Percentiles rank a stretch among this genome's conserved stretches.
Conservation (phyloP, 2,797 vertebrate genomes). For the Scolopax rusticola region DNA sequence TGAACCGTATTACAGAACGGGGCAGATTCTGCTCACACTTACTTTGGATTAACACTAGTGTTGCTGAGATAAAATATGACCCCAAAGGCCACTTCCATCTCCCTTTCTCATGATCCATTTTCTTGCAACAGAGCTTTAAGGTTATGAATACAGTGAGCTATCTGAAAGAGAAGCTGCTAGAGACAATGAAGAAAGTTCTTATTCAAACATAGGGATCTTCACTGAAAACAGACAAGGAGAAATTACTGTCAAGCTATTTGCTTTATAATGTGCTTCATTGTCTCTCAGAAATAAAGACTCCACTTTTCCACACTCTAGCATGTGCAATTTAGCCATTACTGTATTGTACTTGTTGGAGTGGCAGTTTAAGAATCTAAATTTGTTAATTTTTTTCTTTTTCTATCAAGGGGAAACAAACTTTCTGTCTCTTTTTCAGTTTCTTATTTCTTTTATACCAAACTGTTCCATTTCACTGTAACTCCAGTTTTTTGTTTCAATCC, state of each 20-base stretch:
- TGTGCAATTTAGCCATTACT: slow-evolving; percentile 50
- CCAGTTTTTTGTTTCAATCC: not conserved
- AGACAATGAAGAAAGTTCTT: slow-evolving; percentile 50
- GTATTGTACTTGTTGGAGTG: slow-evolving; percentile 20
- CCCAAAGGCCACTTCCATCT: not conserved
- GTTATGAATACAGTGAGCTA: not conserved
- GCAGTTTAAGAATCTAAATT: slow-evolving; percentile 27
- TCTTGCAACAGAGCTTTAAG: not conserved
- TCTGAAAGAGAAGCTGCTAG: not conserved
- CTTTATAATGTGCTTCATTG: slow-evolving; percentile 42
- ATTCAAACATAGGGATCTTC: slow-evolving; percentile 27
- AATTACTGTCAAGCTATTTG: slow-evolving; percentile 61
- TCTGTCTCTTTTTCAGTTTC: not conserved
- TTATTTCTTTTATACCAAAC: not conserved
- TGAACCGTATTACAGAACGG: not conserved
- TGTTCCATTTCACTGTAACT: not conserved
- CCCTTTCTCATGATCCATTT: not conserved
- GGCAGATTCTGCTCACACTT: not conserved
- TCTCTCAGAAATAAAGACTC: slow-evolving; percentile 54
- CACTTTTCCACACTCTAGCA: not conserved
- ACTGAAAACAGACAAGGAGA: slow-evolving; percentile 50
- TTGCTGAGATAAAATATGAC: not conserved
- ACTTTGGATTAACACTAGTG: not conserved
- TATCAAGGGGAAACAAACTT: not conserved
- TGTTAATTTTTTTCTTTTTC: not conserved